These are phyloP conservation scores for Carollia perspicillata DNA, from an alignment of 2,113 vertebrate species.

Conservation along the genomic window DNA sequence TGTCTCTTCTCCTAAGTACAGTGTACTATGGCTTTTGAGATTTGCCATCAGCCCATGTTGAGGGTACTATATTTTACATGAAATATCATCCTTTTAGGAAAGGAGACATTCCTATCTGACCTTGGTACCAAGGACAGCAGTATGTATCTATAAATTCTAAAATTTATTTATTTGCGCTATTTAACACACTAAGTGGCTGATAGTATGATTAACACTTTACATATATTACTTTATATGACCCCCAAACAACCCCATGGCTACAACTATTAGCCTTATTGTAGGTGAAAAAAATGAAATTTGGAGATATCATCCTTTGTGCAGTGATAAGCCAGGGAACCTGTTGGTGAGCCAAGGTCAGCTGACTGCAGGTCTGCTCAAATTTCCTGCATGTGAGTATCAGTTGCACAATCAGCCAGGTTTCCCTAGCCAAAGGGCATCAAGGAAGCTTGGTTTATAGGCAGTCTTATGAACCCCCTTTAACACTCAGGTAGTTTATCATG, in stretches of 20 bases:
- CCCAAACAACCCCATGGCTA: background rate
- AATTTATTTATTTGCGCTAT: background rate
- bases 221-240: background rate
- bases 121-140: background rate
- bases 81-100: background rate
- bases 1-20: background rate
- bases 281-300: background rate
- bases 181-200: background rate
- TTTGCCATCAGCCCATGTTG: background rate
- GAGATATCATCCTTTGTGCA: background rate
- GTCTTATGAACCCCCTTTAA: background rate
- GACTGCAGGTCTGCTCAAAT: too few species aligned
- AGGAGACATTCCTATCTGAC: background rate
- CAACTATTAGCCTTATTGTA: background rate
- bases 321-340: background rate
- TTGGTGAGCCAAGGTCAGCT: background rate
- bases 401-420: accelerated
- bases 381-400: accelerated
- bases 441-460: background rate
- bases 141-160: background rate
- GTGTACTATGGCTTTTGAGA: too few species aligned
- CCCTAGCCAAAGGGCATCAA: background rate
- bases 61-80: background rate
- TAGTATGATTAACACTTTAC: background rate
- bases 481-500: too few species aligned